Evolutionary conservation across 2,113 vertebrate species (phyloP).

Genomic region (Smithornis capensis): DNA sequence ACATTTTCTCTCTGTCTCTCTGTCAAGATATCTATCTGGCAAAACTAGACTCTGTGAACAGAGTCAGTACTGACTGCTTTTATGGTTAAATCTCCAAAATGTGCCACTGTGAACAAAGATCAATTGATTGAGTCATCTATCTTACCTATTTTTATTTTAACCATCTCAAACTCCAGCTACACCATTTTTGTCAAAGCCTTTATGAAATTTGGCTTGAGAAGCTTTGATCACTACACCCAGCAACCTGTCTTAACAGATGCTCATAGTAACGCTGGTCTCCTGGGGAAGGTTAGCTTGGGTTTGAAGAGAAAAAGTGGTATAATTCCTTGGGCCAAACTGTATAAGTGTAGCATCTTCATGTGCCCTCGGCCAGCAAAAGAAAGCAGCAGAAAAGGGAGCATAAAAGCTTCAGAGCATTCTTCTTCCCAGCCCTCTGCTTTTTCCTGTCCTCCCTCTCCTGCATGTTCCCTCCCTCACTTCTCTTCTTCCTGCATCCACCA

Average conservation of each 20-base stretch:
- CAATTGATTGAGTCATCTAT: background rate
- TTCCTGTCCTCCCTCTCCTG: constrained; percentile 25
- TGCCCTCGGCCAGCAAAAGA: background rate
- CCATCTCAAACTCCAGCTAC: background rate
- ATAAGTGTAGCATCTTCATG: background rate
- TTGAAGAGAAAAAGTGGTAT: background rate
- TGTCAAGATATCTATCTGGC: background rate
- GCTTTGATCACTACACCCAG: background rate
- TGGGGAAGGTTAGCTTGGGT: background rate
- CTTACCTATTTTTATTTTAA: constrained; percentile 1
- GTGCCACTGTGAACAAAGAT: background rate
- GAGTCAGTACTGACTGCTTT: background rate
- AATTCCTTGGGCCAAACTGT: background rate
- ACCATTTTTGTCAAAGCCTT: background rate
- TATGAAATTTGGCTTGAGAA: background rate
- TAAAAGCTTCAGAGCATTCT: constrained; percentile 57
- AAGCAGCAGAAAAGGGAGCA: constrained; percentile 35
- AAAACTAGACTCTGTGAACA: background rate
- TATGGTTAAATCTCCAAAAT: background rate
- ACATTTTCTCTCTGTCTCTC: background rate
- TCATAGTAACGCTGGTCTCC: background rate
- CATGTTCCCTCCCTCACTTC: constrained; percentile 11
- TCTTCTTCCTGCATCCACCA: background rate
- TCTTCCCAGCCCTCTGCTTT: constrained; percentile 26
- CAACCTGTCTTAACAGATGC: background rate